Evolutionary conservation across 2,888 invertebrate genomes (phyloP).

Genomic region (Alloscopus bannaensis): DNA sequence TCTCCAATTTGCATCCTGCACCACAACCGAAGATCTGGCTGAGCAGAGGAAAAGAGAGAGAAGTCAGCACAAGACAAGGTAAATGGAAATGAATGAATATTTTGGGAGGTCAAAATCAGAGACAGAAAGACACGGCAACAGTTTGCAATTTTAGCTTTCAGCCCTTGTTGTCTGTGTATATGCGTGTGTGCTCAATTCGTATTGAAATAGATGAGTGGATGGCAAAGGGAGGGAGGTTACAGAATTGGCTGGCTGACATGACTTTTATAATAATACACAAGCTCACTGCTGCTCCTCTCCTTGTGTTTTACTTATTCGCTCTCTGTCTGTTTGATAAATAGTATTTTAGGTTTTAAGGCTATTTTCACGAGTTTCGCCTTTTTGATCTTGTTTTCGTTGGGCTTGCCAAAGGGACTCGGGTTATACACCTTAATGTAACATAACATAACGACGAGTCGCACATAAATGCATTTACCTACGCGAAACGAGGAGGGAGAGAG

Average conservation of each 20-base stretch:
- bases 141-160: too few relatives aligned
- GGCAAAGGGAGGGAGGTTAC: neutral
- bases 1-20: too few relatives aligned
- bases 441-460: too few relatives aligned
- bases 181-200: too few relatives aligned
- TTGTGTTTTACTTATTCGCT: neutral
- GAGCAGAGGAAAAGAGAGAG: constrained; percentile 16
- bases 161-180: too few relatives aligned
- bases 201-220: too few relatives aligned
- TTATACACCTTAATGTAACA: too few relatives aligned
- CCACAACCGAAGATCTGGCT: too few relatives aligned
- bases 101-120: constrained; percentile 34
- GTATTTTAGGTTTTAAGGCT: constrained; percentile 20
- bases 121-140: constrained; percentile 3
- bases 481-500: too few relatives aligned
- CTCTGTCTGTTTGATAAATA: constrained; percentile 13
- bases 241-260: neutral
- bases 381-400: constrained; percentile 16
- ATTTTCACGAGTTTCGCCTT: constrained; percentile 19
- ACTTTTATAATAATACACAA: neutral
- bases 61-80: constrained; percentile 18
- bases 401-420: too few relatives aligned
- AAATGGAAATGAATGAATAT: constrained; percentile 35
- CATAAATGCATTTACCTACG: too few relatives aligned
- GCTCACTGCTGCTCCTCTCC: neutral